These are phyloP conservation scores for Centroberyx gerrardi DNA, from an alignment of 2,797 vertebrate genomes.

Conservation along the genomic window DNA sequence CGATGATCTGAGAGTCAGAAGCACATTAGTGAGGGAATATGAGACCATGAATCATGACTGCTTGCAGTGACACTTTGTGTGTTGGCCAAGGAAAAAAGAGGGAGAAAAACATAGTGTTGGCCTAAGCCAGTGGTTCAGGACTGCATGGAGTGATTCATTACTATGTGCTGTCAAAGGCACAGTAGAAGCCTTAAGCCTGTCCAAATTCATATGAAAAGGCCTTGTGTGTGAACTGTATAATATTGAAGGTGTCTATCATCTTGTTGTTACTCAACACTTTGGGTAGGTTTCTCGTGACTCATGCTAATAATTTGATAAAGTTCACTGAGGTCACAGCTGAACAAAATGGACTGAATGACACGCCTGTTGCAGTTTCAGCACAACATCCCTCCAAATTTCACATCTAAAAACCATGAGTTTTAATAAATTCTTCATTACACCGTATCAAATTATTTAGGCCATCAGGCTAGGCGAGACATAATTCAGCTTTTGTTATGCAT, in stretches of 20 bases:
- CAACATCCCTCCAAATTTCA: conserved; percentile 13
- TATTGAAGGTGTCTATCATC: not conserved
- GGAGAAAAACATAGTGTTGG: conserved; percentile 16
- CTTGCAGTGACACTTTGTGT: not conserved
- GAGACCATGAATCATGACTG: not conserved
- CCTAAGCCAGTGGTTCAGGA: conserved; percentile 22
- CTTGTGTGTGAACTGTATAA: not conserved
- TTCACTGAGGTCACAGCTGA: not conserved
- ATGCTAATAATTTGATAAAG: not conserved
- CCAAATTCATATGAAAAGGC: not conserved
- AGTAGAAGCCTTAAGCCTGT: not conserved
- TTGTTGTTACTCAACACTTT: conserved; percentile 11
- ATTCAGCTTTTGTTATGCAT: conserved; percentile 18
- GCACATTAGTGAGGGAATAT: not conserved
- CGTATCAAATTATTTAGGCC: conserved; percentile 51
- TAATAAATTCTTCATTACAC: conserved; percentile 49
- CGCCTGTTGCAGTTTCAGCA: not conserved
- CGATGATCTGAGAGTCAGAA: not conserved
- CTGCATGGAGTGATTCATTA: conserved; percentile 20
- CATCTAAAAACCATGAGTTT: conserved; percentile 12
- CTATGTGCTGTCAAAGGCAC: not conserved
- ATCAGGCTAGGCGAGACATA: conserved; percentile 4
- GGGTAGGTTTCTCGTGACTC: not conserved
- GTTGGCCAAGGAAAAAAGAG: conserved; percentile 34
- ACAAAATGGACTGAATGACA: not conserved